Conservation (phyloP, 1,140 invertebrate species). For the Drosophila guanche region DNA sequence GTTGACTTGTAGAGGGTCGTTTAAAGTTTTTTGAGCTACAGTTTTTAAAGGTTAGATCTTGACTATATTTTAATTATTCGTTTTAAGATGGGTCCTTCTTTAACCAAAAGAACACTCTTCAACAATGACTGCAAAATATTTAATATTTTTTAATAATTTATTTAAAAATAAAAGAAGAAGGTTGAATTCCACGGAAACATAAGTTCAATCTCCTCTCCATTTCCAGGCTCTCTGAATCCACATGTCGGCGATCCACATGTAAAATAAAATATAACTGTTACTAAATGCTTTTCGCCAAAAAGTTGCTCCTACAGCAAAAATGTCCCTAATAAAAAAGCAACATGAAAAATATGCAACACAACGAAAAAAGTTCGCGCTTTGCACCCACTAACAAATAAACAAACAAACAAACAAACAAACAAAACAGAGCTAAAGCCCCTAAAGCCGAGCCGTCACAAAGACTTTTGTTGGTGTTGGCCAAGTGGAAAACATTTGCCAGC, state of each 20-base stretch:
- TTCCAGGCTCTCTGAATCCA: not conserved
- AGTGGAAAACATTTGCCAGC: conserved; percentile 75
- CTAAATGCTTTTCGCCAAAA: conserved; percentile 60
- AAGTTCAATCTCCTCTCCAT: too few species aligned
- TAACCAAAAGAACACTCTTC: too few species aligned
- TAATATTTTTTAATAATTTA: too few species aligned
- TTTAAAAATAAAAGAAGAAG: too few species aligned
- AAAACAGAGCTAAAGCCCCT: conserved; percentile 34
- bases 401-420: conserved; percentile 37
- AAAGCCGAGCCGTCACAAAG: conserved; percentile 34
- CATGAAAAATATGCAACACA: conserved; percentile 31
- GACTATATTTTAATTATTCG: too few species aligned
- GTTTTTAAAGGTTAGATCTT: too few species aligned
- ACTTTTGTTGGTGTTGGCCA: conserved; percentile 66
- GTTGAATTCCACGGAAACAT: too few species aligned
- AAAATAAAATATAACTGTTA: conserved; percentile 46
- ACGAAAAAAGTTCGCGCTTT: conserved; percentile 55
- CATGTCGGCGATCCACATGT: conserved; percentile 38
- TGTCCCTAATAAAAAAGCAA: conserved; percentile 24
- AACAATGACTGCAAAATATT: too few species aligned
- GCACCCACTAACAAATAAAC: conserved; percentile 49
- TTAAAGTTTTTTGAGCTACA: too few species aligned
- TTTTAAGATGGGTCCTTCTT: too few species aligned
- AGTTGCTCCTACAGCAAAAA: conserved; percentile 56
- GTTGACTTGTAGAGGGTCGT: too few species aligned